These are phyloP conservation scores for Delia radicum DNA, from an alignment of 1,140 invertebrate species.

Conservation along the genomic window DNA sequence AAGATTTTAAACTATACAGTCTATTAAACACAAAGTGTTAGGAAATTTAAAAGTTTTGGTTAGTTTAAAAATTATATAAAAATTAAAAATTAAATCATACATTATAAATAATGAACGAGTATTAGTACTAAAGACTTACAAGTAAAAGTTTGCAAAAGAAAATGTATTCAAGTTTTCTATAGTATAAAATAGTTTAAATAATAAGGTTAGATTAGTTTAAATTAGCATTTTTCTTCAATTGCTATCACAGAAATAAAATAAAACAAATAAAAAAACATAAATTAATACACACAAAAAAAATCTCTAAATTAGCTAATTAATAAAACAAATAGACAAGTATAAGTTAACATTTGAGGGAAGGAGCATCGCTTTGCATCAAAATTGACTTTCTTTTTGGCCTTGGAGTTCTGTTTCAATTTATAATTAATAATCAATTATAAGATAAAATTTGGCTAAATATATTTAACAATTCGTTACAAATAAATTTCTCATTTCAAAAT, in stretches of 20 bases:
- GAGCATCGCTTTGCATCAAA: conserved; percentile 7
- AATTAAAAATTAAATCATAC: neutral
- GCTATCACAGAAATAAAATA: conserved; percentile 15
- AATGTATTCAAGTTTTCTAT: too few relatives aligned
- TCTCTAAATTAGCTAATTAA: neutral
- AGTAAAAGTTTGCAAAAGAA: neutral
- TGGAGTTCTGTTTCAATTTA: neutral
- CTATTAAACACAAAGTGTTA: neutral
- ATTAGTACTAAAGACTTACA: neutral
- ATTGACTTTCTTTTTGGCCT: conserved; percentile 14
- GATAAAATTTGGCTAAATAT: neutral
- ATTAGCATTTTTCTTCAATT: neutral
- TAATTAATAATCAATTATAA: too few relatives aligned
- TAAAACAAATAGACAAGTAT: neutral
- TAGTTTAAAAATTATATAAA: neutral
- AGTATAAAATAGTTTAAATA: conserved; percentile 7
- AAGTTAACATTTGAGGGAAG: neutral
- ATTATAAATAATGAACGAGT: neutral
- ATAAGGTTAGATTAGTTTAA: neutral
- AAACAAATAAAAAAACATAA: conserved; percentile 6
- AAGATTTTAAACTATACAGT: neutral
- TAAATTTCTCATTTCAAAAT: neutral
- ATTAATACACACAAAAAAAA: conserved; percentile 3
- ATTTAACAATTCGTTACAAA: neutral
- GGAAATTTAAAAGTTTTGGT: neutral